A percentile compares a stretch with the other conserved stretches of the same genome.
Conservation (phyloP, 2,113 vertebrate genomes). For the Colius striatus region DNA sequence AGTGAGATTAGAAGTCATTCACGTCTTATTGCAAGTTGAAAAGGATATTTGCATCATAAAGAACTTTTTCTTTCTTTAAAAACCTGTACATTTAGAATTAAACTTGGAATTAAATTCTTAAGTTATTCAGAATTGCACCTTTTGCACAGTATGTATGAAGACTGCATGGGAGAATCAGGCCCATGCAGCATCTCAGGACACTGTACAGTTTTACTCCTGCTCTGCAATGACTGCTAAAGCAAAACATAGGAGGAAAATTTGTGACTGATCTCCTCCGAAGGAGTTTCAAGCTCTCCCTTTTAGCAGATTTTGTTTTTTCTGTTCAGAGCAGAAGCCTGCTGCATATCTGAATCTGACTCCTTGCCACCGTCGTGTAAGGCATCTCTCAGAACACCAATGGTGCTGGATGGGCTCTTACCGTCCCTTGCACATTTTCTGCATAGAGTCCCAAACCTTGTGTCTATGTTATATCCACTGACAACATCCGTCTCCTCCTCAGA, state of each 20-base stretch:
- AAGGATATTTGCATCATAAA: not conserved
- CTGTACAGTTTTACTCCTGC: not conserved
- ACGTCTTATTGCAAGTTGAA: not conserved
- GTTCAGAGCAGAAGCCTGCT: not conserved
- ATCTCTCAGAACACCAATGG: not conserved
- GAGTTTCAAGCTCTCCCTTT: not conserved
- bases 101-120: not conserved
- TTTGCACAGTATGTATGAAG: not conserved
- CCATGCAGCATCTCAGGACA: not conserved
- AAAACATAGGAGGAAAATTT: not conserved
- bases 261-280: not conserved
- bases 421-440: not conserved
- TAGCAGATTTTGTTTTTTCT: not conserved
- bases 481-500: fast-evolving
- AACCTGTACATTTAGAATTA: not conserved
- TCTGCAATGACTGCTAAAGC: not conserved
- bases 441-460: not conserved
- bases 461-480: fast-evolving
- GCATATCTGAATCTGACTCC: not conserved
- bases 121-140: not conserved
- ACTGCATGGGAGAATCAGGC: not conserved
- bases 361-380: fast-evolving
- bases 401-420: not conserved
- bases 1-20: not conserved
- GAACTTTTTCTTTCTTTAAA: not conserved